Evolutionary conservation across 1,140 invertebrate species (phyloP).

Genomic region (Magallana gigas): DNA sequence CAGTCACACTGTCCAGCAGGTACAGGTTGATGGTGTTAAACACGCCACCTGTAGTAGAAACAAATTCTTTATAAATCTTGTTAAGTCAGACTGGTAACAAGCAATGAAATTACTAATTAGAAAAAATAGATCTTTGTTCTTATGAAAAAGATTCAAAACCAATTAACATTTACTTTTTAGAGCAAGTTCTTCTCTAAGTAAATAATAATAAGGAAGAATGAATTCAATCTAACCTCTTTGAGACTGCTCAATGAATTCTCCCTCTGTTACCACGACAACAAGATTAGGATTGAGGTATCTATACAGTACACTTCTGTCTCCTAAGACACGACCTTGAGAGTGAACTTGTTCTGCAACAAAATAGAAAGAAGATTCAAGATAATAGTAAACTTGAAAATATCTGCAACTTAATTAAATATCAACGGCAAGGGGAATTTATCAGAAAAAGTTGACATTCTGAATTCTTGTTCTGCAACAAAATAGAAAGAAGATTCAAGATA

Average conservation of each 20-base stretch:
- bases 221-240: background rate
- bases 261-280: constrained; percentile 90
- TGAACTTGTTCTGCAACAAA: constrained; percentile 89
- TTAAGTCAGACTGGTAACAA: no score
- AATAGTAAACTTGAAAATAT: no score
- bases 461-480: constrained; percentile 51
- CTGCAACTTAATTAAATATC: no score
- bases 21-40: constrained; percentile 88
- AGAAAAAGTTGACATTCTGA: no score
- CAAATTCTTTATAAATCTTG: no score
- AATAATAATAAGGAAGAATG: no score
- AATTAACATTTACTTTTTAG: no score
- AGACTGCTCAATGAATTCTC: constrained; percentile 81
- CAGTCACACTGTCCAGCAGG: constrained; percentile 95
- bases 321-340: constrained; percentile 96
- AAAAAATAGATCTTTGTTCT: background rate
- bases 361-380: background rate
- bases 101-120: background rate
- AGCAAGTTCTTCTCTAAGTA: no score
- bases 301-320: constrained; percentile 97
- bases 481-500: no score
- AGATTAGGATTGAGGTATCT: constrained; percentile 99
- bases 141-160: no score
- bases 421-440: no score
- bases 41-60: constrained; percentile 58